These are phyloP conservation scores for Salvelinus fontinalis DNA, from an alignment of 2,113 vertebrate species.

Conservation along the genomic window DNA sequence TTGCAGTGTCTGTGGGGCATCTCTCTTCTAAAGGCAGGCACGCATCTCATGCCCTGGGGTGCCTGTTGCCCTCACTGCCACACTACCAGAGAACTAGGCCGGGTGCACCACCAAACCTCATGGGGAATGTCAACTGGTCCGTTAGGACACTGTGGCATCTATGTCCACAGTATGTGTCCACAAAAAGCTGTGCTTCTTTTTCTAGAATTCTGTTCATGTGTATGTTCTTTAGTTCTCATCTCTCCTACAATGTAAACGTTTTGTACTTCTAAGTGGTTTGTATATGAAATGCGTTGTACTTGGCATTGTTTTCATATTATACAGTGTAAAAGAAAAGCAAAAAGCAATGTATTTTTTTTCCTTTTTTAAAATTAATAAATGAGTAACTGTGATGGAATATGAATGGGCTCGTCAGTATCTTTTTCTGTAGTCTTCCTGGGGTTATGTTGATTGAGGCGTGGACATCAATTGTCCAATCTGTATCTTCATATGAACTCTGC, in stretches of 20 bases:
- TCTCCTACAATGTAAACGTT: slow-evolving; percentile 55
- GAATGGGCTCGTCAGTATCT: background rate
- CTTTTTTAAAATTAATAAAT: slow-evolving; percentile 64
- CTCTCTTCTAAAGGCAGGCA: too few relatives aligned
- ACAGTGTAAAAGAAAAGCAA: slow-evolving; percentile 47
- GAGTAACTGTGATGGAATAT: slow-evolving; percentile 62
- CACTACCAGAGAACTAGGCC: too few relatives aligned
- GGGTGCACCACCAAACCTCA: too few relatives aligned
- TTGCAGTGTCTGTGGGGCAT: too few relatives aligned
- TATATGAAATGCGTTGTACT: slow-evolving; percentile 63
- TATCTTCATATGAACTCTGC: too few relatives aligned
- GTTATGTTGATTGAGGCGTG: background rate
- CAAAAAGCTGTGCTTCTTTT: background rate
- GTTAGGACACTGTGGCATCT: background rate
- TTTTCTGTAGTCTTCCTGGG: background rate
- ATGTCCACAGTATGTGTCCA: background rate
- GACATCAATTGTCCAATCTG: background rate
- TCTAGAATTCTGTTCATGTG: background rate
- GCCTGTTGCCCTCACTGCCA: too few relatives aligned
- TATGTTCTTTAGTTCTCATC: slow-evolving; percentile 16
- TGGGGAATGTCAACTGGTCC: too few relatives aligned
- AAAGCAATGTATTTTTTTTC: slow-evolving; percentile 47
- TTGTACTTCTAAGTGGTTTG: slow-evolving; percentile 73
- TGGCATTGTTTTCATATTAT: slow-evolving; percentile 52
- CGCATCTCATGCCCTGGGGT: too few relatives aligned